These are phyloP conservation scores for Passer montanus DNA, from an alignment of 2,113 vertebrate species.

Conservation along the genomic window DNA sequence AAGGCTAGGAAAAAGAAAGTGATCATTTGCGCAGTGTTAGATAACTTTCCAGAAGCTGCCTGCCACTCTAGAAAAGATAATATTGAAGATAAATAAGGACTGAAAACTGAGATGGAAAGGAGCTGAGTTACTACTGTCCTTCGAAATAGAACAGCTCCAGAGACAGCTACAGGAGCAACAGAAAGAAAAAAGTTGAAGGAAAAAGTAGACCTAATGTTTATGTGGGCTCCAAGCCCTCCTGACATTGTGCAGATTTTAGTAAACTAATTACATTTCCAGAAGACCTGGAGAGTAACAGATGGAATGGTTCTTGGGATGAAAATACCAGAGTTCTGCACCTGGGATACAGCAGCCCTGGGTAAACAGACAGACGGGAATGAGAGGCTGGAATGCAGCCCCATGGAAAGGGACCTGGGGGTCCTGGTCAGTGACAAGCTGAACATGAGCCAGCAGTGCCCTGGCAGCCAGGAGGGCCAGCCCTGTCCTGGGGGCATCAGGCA, in stretches of 20 bases:
- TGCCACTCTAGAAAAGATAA: background rate
- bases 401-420: background rate
- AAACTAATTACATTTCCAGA: background rate
- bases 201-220: background rate
- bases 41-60: background rate
- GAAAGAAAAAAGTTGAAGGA: background rate
- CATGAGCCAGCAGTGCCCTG: background rate
- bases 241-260: background rate
- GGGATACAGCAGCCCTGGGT: rapidly evolving
- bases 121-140: background rate
- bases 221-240: background rate
- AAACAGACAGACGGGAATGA: background rate
- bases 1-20: background rate
- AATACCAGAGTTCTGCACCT: background rate
- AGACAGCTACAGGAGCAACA: background rate
- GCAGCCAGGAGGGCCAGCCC: background rate
- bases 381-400: rapidly evolving
- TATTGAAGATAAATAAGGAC: background rate
- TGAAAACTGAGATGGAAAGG: background rate
- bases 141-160: background rate
- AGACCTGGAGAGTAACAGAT: background rate
- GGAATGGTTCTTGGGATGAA: background rate
- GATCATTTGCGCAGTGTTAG: background rate
- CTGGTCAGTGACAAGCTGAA: rapidly evolving
- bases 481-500: background rate